Conservation (phyloP, 2,888 invertebrate genomes). For the Pegoplata infirma region DNA sequence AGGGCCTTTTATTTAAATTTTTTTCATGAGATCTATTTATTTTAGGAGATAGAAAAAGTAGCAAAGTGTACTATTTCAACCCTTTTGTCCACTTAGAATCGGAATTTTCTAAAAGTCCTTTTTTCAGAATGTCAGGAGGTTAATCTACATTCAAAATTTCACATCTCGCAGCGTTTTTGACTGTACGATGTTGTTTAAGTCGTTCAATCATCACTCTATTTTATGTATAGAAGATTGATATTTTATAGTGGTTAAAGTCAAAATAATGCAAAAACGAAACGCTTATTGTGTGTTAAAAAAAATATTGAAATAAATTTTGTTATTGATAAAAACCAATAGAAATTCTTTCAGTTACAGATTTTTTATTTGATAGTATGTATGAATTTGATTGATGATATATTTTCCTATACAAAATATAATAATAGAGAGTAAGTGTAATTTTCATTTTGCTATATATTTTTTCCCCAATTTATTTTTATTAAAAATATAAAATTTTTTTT, state of each 20-base stretch:
- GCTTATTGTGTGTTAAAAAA: background rate
- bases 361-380: constrained; percentile 39
- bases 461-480: constrained; percentile 33
- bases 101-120: too few species aligned
- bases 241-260: constrained; percentile 28
- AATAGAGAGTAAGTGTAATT: constrained; percentile 4
- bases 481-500: background rate
- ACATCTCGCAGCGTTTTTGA: too few species aligned
- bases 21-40: too few species aligned
- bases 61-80: too few species aligned
- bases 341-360: constrained; percentile 43
- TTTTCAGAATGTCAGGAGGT: too few species aligned
- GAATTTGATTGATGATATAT: constrained; percentile 52
- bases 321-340: background rate
- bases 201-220: too few species aligned
- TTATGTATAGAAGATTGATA: too few species aligned
- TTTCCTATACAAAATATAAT: background rate
- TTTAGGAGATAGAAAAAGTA: too few species aligned
- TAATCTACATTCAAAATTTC: too few species aligned
- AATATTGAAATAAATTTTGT: background rate
- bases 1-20: too few species aligned
- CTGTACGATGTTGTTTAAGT: too few species aligned
- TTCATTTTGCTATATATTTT: constrained; percentile 10
- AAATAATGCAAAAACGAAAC: background rate
- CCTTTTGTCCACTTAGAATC: too few species aligned